Conservation (phyloP, 2,797 vertebrate genomes). For the Smutsia temminckii region DNA sequence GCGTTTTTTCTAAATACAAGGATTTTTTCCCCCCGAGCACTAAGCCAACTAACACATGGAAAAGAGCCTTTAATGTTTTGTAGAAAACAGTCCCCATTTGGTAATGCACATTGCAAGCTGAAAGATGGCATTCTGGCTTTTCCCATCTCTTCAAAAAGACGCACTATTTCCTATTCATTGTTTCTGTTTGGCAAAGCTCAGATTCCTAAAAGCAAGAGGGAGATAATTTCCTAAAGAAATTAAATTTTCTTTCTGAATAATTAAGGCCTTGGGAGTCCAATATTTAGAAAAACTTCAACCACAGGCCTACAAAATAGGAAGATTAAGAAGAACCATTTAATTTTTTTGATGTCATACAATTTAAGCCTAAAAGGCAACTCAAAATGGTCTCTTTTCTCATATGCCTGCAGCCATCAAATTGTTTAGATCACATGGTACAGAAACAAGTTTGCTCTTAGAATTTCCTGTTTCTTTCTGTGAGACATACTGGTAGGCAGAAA, state of each 20-base stretch:
- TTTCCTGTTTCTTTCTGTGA: background rate
- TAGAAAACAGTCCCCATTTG: constrained; percentile 34
- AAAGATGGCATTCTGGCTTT: constrained; percentile 54
- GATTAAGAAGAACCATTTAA: constrained; percentile 12
- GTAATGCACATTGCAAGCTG: constrained; percentile 1
- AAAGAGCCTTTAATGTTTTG: constrained; percentile 50
- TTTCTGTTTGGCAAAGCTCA: constrained; percentile 46
- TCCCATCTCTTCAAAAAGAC: background rate
- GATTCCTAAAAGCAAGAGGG: constrained; percentile 16
- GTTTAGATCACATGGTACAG: background rate
- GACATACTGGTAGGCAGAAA: background rate
- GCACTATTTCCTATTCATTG: constrained; percentile 10
- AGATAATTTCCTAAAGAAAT: constrained; percentile 59
- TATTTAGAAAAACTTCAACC: constrained; percentile 43
- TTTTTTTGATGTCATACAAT: background rate
- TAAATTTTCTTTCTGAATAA: constrained; percentile 58
- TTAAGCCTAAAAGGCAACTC: background rate
- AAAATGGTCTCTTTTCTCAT: background rate
- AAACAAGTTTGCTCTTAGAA: background rate
- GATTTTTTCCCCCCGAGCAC: background rate
- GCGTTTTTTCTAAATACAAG: constrained; percentile 42
- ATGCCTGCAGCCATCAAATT: background rate
- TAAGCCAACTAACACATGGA: constrained; percentile 56
- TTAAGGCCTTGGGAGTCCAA: constrained; percentile 44
- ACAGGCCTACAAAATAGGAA: background rate